phyloP scores from a whole-genome alignment of 2,888 invertebrate genomes.

The Plebejus melissa region DNA sequence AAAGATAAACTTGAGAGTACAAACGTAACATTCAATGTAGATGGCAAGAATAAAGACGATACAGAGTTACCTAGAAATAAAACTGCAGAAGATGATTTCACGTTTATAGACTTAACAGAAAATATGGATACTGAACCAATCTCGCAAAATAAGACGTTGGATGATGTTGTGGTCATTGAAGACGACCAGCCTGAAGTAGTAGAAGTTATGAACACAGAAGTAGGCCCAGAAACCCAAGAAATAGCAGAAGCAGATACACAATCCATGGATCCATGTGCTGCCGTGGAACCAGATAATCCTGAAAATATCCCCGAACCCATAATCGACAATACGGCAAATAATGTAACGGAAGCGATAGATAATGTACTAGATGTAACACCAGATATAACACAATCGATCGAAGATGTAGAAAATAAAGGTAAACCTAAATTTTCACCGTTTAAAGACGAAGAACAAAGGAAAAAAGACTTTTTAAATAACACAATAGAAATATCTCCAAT shows the following conservation, averaged over 20 bases:
- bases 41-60: slow-evolving; percentile 47
- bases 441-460: slow-evolving; percentile 58
- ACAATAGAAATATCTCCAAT: slow-evolving; percentile 82
- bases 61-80: slow-evolving; percentile 57
- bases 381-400: slow-evolving; percentile 41
- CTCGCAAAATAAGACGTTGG: slow-evolving; percentile 38
- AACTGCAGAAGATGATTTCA: slow-evolving; percentile 45
- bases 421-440: slow-evolving; percentile 59
- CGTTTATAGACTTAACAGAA: slow-evolving; percentile 49
- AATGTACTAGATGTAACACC: slow-evolving; percentile 33
- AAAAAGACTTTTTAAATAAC: slow-evolving; percentile 76
- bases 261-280: slow-evolving; percentile 45
- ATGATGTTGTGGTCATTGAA: slow-evolving; percentile 47
- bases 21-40: background rate
- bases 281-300: slow-evolving; percentile 30
- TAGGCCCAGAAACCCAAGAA: slow-evolving; percentile 40
- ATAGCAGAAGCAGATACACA: slow-evolving; percentile 60
- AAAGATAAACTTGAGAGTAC: slow-evolving; percentile 34
- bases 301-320: slow-evolving; percentile 25
- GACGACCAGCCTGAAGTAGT: slow-evolving; percentile 43
- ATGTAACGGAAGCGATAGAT: slow-evolving; percentile 31
- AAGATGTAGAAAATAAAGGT: slow-evolving; percentile 40
- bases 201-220: slow-evolving; percentile 42
- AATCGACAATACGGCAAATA: background rate
- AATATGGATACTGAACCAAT: slow-evolving; percentile 60